Percentiles rank a stretch among this genome's conserved stretches.
Evolutionary conservation across 2,113 vertebrate species (phyloP).

Genomic region (Narcine bancroftii): DNA sequence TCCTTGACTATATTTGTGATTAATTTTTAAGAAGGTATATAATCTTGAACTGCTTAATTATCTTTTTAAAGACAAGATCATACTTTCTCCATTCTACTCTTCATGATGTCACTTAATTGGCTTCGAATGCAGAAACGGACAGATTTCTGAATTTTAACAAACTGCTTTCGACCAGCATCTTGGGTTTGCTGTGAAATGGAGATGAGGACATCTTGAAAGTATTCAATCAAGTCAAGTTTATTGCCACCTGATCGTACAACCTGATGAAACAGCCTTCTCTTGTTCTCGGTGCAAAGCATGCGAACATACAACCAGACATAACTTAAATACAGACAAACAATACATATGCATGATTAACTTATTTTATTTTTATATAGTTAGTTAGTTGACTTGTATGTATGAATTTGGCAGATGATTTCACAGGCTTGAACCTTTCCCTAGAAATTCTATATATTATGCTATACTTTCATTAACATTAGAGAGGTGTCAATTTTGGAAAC

Average conservation of each 20-base stretch:
- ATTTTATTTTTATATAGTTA: not conserved
- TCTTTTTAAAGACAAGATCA: not conserved
- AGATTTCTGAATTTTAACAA: not conserved
- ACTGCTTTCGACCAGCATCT: not conserved
- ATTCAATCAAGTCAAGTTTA: too few species aligned
- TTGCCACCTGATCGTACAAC: too few species aligned
- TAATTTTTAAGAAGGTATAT: not conserved
- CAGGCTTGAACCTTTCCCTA: not conserved
- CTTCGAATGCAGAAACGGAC: not conserved
- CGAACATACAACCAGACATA: too few species aligned
- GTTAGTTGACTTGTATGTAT: not conserved
- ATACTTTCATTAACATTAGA: not conserved
- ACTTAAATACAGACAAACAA: too few species aligned
- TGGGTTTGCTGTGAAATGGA: not conserved
- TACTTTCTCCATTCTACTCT: not conserved
- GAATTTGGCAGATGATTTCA: not conserved
- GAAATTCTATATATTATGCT: not conserved
- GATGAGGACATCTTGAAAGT: not conserved
- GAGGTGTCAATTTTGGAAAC: not conserved
- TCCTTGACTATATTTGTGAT: slow-evolving; percentile 15
- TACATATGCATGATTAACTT: too few species aligned
- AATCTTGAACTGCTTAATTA: too few species aligned
- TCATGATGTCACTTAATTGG: not conserved
- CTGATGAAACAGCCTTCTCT: too few species aligned
- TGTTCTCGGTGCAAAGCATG: too few species aligned